Percentiles rank a stretch among this genome's conserved stretches.
phyloP scores from a whole-genome alignment of 2,113 vertebrate genomes.

The Psilopsiagon aurifrons region DNA sequence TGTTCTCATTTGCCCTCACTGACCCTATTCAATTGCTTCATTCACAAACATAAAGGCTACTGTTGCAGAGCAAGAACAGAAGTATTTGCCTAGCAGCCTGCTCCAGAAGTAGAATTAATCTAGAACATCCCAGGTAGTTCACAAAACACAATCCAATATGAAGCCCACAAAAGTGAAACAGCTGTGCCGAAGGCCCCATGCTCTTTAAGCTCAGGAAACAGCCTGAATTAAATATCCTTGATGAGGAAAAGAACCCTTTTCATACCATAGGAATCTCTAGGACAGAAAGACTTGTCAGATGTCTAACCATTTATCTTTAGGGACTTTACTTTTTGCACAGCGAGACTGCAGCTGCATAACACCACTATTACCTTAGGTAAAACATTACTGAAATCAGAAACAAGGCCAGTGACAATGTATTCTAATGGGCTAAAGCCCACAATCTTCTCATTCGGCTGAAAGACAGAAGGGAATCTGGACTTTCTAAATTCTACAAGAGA shows the following conservation, averaged over 20 bases:
- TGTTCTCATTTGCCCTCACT: slow-evolving; percentile 44
- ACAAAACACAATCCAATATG: not conserved
- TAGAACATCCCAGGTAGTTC: slow-evolving; percentile 49
- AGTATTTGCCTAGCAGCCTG: slow-evolving; percentile 23
- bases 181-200: not conserved
- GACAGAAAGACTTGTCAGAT: not conserved
- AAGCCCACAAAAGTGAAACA: not conserved
- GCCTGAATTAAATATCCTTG: not conserved
- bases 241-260: not conserved
- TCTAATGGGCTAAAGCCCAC: not conserved
- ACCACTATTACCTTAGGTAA: not conserved
- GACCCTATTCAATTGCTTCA: slow-evolving; percentile 43
- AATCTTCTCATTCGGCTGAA: not conserved
- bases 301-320: not conserved
- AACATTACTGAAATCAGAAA: not conserved
- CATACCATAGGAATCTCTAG: not conserved
- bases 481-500: not conserved
- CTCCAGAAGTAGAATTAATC: slow-evolving; percentile 47
- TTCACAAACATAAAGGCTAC: slow-evolving; percentile 54
- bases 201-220: not conserved
- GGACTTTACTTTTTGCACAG: not conserved
- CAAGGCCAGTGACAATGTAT: not conserved
- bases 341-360: not conserved
- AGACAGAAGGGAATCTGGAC: not conserved
- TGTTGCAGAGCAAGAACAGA: slow-evolving; percentile 33